Evolutionary conservation across 1,140 invertebrate species (phyloP).

Genomic region (Carposina sasakii): DNA sequence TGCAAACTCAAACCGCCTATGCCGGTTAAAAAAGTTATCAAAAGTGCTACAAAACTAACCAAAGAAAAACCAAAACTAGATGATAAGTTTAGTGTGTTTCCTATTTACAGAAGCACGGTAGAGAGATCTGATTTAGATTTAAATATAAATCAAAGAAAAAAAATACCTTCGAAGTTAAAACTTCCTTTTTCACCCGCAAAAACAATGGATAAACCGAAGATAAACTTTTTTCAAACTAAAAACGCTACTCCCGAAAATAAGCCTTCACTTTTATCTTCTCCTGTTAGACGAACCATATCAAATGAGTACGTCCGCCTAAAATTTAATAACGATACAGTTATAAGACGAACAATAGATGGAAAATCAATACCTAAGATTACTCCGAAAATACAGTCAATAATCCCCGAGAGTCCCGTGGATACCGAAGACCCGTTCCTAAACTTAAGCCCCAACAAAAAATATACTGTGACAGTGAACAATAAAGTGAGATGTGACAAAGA

Average conservation of each 20-base stretch:
- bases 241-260: slow-evolving; percentile 36
- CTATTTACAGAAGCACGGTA: slow-evolving; percentile 54
- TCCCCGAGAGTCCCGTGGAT: slow-evolving; percentile 68
- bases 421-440: slow-evolving; percentile 62
- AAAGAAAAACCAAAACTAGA: slow-evolving; percentile 38
- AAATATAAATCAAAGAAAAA: slow-evolving; percentile 47
- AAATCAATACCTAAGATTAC: slow-evolving; percentile 60
- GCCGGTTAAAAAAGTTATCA: slow-evolving; percentile 52
- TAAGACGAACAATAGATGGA: slow-evolving; percentile 55
- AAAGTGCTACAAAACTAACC: slow-evolving; percentile 33
- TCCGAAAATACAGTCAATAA: slow-evolving; percentile 67
- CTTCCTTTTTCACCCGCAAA: slow-evolving; percentile 61
- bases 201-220: slow-evolving; percentile 63
- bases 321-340: slow-evolving; percentile 54
- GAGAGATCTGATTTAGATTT: slow-evolving; percentile 36
- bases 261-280: slow-evolving; percentile 48
- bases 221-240: slow-evolving; percentile 62
- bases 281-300: slow-evolving; percentile 57
- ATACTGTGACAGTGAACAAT: slow-evolving; percentile 67
- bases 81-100: slow-evolving; percentile 50
- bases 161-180: slow-evolving; percentile 53
- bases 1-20: slow-evolving; percentile 46
- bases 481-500: slow-evolving; percentile 70
- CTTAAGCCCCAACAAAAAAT: slow-evolving; percentile 71
- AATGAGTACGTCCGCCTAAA: slow-evolving; percentile 68